Base-by-base conservation (phyloP, 2,113 vertebrate genomes). In the Spea multiplicata region DNA sequence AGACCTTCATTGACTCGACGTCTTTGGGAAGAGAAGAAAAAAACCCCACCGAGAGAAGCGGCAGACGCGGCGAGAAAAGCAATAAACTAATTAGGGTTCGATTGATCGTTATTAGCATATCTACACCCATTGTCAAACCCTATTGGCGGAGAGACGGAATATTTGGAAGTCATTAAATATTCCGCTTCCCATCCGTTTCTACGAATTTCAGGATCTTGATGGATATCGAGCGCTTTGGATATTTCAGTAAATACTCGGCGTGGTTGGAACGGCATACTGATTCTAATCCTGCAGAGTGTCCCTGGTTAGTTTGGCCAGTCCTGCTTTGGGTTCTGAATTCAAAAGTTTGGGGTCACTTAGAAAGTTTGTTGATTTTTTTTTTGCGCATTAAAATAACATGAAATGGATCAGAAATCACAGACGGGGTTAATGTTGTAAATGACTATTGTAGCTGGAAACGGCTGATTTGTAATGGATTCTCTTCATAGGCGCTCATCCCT, bases 101-200 rank as follows among this genome's bases (percentile, higher is more conserved):
- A 78, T 78, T 78, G 76, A 71, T 71, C 64, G 17, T 46, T 52
- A 78, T 78, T 71, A 78, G 57, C 57, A 64, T 71, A 71, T 78
- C 48, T 44, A 17, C 50, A 62, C 3, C 6, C 10, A 44, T 71
- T 53, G 76, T 71, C 76, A 65, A 46, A 64, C 47, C 5, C 48
- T 70, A 9, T n/a, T 8, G 57, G 16, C 74, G 0, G 8, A n/a
- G 10, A 7, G 12, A 44, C 61, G 61, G 71, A 52, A 30, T 61
- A 61, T 64, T 61, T 67, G 48, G 45, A 9, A 78, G 61, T 64
- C 59, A 44, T 16, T 47, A 46, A 55, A 49, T 50, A 46, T 67
- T 67, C 44, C 49, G 8, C 8, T 45, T 45, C 30, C 65, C 52
- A n/a, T 67, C 44, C 55, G 57, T 57, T 16, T 47, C 44, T 59